Percentiles rank a stretch among this genome's conserved stretches.
phyloP scores from a whole-genome alignment of 2,113 vertebrate genomes.

The Chamaea fasciata region DNA sequence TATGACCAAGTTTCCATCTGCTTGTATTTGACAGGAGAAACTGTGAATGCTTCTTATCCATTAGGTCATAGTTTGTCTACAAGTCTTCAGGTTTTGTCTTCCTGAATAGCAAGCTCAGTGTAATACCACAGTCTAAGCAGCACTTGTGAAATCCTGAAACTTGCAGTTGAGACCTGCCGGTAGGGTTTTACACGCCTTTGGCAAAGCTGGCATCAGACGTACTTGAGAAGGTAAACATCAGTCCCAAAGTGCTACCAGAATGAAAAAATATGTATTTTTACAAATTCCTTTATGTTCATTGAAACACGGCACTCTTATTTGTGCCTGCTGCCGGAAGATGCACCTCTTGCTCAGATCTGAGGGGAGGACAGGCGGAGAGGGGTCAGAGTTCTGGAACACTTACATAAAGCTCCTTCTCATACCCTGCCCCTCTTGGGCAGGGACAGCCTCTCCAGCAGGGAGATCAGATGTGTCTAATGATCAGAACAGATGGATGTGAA shows the following conservation, averaged over 20 bases:
- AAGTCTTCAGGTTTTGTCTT: too few species aligned
- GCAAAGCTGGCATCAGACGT: not conserved
- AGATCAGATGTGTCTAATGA: slow-evolving; percentile 43
- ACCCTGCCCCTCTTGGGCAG: not conserved
- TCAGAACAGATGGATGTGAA: slow-evolving; percentile 37
- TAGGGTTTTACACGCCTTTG: not conserved
- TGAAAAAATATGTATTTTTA: too few species aligned
- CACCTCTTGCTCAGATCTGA: not conserved
- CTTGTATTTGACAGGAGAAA: not conserved
- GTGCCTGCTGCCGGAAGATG: not conserved
- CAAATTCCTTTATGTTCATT: not conserved
- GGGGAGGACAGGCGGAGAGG: not conserved
- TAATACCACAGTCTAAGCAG: not conserved
- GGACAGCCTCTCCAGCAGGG: not conserved
- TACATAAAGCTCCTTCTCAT: not conserved
- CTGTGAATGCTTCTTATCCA: not conserved
- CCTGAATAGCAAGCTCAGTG: not conserved
- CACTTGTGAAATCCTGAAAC: not conserved
- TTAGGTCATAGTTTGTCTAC: not conserved
- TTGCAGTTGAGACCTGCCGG: not conserved
- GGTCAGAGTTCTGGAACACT: not conserved
- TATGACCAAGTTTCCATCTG: not conserved
- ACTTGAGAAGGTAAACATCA: not conserved
- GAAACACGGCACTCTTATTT: not conserved
- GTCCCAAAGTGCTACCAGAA: not conserved